Conservation (phyloP, 2,888 invertebrate species). For the Clepsis dumicolana region DNA sequence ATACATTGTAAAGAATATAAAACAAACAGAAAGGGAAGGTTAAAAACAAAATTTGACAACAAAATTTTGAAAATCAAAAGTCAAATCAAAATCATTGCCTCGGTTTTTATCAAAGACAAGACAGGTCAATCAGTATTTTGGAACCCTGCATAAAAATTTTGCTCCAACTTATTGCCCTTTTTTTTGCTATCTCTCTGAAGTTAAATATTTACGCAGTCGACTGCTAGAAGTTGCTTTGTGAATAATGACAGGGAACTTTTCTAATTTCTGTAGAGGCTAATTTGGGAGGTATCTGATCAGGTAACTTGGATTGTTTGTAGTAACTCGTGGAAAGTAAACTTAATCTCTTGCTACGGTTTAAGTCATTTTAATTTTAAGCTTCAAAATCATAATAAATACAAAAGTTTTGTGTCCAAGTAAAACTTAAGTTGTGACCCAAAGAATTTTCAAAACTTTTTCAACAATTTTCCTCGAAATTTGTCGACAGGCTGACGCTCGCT, state of each 20-base stretch:
- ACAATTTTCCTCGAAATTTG: neutral
- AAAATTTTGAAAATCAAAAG: no score
- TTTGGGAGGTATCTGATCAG: conserved; percentile 33
- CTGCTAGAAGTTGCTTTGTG: conserved; percentile 50
- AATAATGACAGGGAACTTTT: conserved; percentile 58
- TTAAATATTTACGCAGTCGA: conserved; percentile 37
- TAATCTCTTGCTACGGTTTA: neutral
- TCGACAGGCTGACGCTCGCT: neutral
- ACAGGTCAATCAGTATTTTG: neutral
- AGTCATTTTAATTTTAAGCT: no score
- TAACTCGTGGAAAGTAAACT: neutral
- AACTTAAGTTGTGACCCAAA: neutral
- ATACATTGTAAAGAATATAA: no score
- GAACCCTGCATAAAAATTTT: neutral
- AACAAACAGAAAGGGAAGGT: no score
- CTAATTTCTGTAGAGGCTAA: conserved; percentile 55
- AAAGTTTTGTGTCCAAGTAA: no score
- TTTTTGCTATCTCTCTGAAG: conserved; percentile 22
- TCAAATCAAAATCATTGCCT: no score
- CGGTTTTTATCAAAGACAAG: no score
- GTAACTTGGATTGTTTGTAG: conserved; percentile 39
- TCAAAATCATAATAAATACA: no score
- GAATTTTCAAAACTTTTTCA: neutral
- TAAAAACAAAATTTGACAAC: no score
- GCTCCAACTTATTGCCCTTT: neutral